Evolutionary conservation across 2,113 vertebrate genomes (phyloP), one percentile per base, ranked within the genome.

Genomic region (Syngnathus floridae): DNA sequence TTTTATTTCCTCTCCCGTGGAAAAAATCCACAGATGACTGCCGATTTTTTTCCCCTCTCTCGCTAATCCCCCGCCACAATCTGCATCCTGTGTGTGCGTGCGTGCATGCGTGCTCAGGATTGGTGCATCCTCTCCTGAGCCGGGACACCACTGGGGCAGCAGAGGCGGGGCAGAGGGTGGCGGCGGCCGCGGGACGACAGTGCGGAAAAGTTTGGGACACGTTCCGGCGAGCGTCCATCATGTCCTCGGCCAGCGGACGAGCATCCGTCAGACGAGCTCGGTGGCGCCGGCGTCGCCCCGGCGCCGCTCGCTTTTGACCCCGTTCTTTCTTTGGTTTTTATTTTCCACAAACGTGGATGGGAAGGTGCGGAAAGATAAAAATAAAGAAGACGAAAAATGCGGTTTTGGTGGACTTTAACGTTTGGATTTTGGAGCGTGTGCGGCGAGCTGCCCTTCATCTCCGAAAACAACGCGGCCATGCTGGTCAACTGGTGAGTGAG

Each of bases 31-130:
- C 86, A 86, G 76, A 86, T 89, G 91, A 90, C 83, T 84, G 90
- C 88, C 84, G 93, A 96, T 98, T 95, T 94, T 89, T 92, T 55
- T 31, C 12, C 45, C 22, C 89, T 88, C 88, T 90, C 90, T 87
- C 88, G 81, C 90, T 98, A 97, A 97, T 97, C 96, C 93, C 90
- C 62, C 4, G 86, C 89, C 89, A 91, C 92, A 95, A 94, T 98
- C 95, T 94, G 93, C 26, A 85, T 60, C 67, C 61, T 66, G 58
- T 66, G 61, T 65, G 49, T 84, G 84, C 83, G 83, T 86, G 86
- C 75, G 71, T 71, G 82, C 80, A 82, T 82, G 83, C 84, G 88
- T 74, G 70, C 61, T 85, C 59, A 22, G 59, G 59, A 41, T 56
- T 56, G 54, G 26, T 40, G 81, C 74, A 74, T 79, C 71, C 70